A percentile compares a stretch with the other conserved stretches of the same genome.
Conservation (phyloP, 2,888 invertebrate genomes). For the Sphaerophoria taeniata region DNA sequence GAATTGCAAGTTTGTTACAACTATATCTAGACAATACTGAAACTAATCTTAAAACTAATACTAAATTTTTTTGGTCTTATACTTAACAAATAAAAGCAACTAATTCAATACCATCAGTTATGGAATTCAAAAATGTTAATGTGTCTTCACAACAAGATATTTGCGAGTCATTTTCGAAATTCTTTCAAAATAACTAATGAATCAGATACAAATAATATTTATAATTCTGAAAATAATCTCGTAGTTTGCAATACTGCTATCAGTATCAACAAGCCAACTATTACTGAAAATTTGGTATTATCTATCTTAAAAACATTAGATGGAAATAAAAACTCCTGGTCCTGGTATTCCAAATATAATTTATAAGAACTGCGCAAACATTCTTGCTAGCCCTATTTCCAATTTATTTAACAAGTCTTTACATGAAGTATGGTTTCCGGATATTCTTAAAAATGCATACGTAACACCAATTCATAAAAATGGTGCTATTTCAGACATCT, state of each 20-base stretch:
- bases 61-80: conserved; percentile 1
- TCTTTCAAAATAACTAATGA: conserved; percentile 8
- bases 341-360: conserved; percentile 6
- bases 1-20: not conserved
- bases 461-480: conserved; percentile 1
- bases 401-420: not conserved
- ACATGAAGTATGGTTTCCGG: not conserved
- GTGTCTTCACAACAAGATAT: not conserved
- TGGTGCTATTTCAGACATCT: not conserved
- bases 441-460: not conserved
- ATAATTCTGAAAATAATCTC: not conserved
- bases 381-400: not conserved
- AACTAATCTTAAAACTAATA: not conserved
- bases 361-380: not conserved
- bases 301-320: not conserved
- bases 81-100: not conserved
- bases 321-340: not conserved
- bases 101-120: conserved; percentile 9
- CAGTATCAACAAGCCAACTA: not conserved
- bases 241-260: not conserved
- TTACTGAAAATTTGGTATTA: not conserved
- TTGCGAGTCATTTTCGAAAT: not conserved
- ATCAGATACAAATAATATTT: not conserved
- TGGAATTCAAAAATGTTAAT: not conserved
- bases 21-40: not conserved